A percentile compares a stretch with the other conserved stretches of the same genome.
Conservation (phyloP, 2,888 invertebrate species). For the Scaeva pyrastri region DNA sequence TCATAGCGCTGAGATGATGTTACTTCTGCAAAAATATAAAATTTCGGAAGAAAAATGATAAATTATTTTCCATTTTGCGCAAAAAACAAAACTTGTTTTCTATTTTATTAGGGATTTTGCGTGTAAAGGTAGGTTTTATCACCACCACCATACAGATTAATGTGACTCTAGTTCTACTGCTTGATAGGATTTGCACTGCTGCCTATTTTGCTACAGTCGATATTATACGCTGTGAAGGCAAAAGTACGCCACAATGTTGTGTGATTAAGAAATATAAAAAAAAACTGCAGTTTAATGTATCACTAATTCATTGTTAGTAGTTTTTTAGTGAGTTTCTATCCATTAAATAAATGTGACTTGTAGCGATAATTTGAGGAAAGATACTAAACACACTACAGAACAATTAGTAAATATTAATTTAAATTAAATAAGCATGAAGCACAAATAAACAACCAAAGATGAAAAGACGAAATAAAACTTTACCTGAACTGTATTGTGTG, state of each 20-base stretch:
- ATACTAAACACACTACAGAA: slow-evolving; percentile 33
- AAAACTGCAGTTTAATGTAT: slow-evolving; percentile 18
- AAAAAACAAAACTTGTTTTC: slow-evolving; percentile 45
- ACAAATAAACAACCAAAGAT: slow-evolving; percentile 35
- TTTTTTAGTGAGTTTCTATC: slow-evolving; percentile 20
- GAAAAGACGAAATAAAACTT: slow-evolving; percentile 82
- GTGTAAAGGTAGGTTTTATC: slow-evolving; percentile 55
- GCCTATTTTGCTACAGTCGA: slow-evolving; percentile 25
- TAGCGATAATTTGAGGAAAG: slow-evolving; percentile 57
- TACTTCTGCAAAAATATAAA: slow-evolving; percentile 92
- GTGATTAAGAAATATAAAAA: slow-evolving; percentile 32
- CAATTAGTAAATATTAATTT: slow-evolving; percentile 33
- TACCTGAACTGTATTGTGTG: slow-evolving; percentile 98
- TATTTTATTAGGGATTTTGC: slow-evolving; percentile 37
- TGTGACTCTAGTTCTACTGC: slow-evolving; percentile 59
- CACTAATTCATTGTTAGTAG: slow-evolving; percentile 4
- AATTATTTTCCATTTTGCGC: slow-evolving; percentile 50
- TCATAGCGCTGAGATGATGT: slow-evolving; percentile 96
- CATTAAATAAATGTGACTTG: slow-evolving; percentile 1
- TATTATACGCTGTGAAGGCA: slow-evolving; percentile 50
- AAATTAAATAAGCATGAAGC: slow-evolving; percentile 76
- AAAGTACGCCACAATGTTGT: slow-evolving; percentile 38
- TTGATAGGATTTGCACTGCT: slow-evolving; percentile 46
- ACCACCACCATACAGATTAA: slow-evolving; percentile 40
- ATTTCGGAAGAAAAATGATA: slow-evolving; percentile 64